Evolutionary conservation across 64 coral and sea anemone species (phyloP), one percentile per base, ranked within the genome.

Genomic region (Astreopora myriophthalma): DNA sequence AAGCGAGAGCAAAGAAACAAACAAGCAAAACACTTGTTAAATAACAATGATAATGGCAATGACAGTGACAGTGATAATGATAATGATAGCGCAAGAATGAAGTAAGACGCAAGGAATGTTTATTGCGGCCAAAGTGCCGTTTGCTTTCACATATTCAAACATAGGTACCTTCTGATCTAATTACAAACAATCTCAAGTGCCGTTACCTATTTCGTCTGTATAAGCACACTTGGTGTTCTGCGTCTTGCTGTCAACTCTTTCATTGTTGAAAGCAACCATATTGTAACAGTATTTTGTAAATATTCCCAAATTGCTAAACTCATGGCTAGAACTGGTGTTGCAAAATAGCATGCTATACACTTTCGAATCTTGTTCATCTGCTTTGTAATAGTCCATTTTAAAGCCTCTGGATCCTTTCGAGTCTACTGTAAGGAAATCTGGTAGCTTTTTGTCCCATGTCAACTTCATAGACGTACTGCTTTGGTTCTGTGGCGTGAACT

Each of bases 251-350:
- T 25, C 34, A 64, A 83, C n/a, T 1, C 22, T 12, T 23, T 37
- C 57, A 25, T 34, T 63, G 2, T 39, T 6, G 32, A 83, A 83
- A 24, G 31, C 52, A 8, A 64, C 32, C 0, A 83, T 19, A 26
- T n/a, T 83, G 22, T n/a, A 83, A 39, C 79, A 83, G 32, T 83
- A 83, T 3, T 83, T 83, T 29, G 55, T 39, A 13, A 64, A 83
- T 37, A 63, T 25, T 3, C 19, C 39, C 22, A 83, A 40, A 64
- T 83, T 65, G 20, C 55, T 83, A 35, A 83, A 83, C 57, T 38
- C 31, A 19, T 65, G 26, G 22, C 30, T 64, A 6, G 52, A 37
- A 6, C 17, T 64, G 1, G 14, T 19, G 12, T 39, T 34, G 20
- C 79, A 83, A 22, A 60, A 35, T 3, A 65, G 2, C 38, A n/a